Percentiles rank a stretch among this genome's conserved stretches.
Conservation (phyloP, 2,888 invertebrate species). For the Eupsilia transversa region DNA sequence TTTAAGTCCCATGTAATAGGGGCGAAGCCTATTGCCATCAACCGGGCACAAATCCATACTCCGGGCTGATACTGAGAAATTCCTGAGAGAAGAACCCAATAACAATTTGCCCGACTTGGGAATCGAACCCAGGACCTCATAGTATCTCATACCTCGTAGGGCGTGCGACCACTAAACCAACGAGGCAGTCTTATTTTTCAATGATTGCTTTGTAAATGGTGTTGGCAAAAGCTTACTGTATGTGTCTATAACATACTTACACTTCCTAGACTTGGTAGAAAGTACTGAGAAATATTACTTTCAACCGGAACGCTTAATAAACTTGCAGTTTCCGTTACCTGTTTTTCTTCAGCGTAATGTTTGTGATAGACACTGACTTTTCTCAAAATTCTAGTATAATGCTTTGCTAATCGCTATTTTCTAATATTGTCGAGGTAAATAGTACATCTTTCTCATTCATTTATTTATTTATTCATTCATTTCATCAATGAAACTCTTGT, state of each 20-base stretch:
- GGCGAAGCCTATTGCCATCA: too few species aligned
- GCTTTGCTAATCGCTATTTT: neutral
- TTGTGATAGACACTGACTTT: neutral
- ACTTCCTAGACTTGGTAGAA: neutral
- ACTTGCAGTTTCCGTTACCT: neutral
- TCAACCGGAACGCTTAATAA: neutral
- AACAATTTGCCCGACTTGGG: too few species aligned
- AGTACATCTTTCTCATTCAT: neutral
- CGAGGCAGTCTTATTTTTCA: too few species aligned
- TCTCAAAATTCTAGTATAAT: neutral
- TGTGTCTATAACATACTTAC: neutral
- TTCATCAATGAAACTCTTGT: constrained; percentile 12
- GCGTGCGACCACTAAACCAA: too few species aligned
- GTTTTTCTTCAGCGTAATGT: neutral
- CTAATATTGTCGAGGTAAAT: neutral
- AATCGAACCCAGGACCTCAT: too few species aligned
- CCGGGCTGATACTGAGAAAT: too few species aligned
- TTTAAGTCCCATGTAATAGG: too few species aligned
- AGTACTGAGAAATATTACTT: neutral
- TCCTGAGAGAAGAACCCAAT: too few species aligned
- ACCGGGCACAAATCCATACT: too few species aligned
- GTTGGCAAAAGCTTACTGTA: neutral
- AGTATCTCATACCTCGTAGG: too few species aligned
- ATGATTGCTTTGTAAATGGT: too few species aligned
- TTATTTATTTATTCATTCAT: neutral